Evolutionary conservation across 2,797 vertebrate genomes (phyloP).

Genomic region (Premnoplex brunnescens): DNA sequence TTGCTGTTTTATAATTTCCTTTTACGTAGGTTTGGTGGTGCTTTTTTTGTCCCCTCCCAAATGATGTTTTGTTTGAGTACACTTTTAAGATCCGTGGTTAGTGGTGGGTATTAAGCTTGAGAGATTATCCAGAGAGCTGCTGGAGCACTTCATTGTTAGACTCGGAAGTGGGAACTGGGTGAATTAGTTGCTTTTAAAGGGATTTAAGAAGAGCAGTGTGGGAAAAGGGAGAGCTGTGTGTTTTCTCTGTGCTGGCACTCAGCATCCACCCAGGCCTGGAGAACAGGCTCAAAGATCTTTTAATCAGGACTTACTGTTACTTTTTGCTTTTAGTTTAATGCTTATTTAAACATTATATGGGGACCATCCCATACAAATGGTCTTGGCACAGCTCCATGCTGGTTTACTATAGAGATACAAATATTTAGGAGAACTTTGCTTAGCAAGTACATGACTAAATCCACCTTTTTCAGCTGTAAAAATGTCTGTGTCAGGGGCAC

Average conservation of each 20-base stretch:
- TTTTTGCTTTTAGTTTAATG: background rate
- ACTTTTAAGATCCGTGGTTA: background rate
- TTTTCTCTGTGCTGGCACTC: background rate
- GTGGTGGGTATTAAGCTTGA: background rate
- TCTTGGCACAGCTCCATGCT: background rate
- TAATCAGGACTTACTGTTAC: background rate
- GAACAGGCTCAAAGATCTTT: background rate
- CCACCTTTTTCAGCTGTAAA: background rate
- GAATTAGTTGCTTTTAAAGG: background rate
- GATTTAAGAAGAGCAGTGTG: background rate
- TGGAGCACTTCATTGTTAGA: background rate
- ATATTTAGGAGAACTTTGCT: background rate
- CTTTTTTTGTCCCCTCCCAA: accelerated
- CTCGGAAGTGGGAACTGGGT: background rate
- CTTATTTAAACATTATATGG: background rate
- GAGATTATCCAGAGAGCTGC: background rate
- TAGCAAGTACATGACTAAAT: background rate
- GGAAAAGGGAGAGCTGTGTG: background rate
- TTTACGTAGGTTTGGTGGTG: background rate
- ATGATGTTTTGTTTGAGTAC: background rate
- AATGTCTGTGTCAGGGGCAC: background rate
- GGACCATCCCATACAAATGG: background rate
- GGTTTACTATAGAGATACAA: background rate
- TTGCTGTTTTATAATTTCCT: background rate
- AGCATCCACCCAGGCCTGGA: background rate